These are phyloP conservation scores for Protaetia brevitarsis DNA, from an alignment of 1,140 invertebrate genomes.

Conservation along the genomic window DNA sequence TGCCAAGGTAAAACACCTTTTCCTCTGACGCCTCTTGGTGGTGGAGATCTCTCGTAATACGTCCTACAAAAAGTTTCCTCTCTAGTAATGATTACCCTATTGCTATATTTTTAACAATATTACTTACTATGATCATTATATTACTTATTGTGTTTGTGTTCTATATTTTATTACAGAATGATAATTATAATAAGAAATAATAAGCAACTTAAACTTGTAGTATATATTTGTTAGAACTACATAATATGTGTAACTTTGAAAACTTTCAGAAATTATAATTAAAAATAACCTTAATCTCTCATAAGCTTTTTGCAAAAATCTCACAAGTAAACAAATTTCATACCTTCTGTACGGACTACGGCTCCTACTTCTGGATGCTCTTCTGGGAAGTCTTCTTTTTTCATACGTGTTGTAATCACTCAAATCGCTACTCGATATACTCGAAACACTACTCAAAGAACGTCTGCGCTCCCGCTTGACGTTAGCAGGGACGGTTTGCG, in stretches of 20 bases:
- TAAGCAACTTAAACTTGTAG: no score
- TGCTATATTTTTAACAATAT: neutral
- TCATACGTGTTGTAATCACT: constrained; percentile 28
- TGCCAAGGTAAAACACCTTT: constrained; percentile 37
- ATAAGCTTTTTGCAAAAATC: neutral
- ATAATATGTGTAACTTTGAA: no score
- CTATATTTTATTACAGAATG: no score
- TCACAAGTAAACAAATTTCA: neutral
- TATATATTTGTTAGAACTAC: no score
- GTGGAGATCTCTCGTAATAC: constrained; percentile 8
- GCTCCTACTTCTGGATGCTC: constrained; percentile 2
- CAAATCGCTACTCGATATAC: constrained; percentile 41
- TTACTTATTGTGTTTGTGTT: no score
- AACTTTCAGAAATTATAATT: neutral
- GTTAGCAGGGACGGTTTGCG: neutral
- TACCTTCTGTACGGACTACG: constrained; percentile 19
- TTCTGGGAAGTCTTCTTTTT: neutral
- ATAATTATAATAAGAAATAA: no score
- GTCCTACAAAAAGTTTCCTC: neutral
- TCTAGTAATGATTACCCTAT: neutral
- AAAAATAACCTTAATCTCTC: neutral
- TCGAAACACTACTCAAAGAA: constrained; percentile 43
- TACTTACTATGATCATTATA: neutral
- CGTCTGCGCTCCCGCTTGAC: constrained; percentile 26
- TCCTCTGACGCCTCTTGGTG: constrained; percentile 4